Conservation (phyloP, 2,113 vertebrate species). For the Oophaga pumilio region DNA sequence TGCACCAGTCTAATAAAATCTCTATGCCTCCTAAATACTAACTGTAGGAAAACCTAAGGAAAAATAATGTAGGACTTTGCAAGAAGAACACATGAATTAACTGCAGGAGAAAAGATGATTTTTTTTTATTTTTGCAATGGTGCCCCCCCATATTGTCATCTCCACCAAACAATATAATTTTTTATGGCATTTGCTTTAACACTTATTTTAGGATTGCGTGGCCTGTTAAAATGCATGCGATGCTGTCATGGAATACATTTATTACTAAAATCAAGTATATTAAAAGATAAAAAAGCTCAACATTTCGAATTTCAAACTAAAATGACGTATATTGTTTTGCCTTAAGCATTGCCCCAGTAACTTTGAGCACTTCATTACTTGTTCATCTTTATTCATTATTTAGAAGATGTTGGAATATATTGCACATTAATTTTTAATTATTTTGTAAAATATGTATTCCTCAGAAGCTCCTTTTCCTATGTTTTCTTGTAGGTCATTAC, state of each 20-base stretch:
- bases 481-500: conserved; percentile 30
- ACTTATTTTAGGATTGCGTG: background rate
- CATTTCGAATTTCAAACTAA: conserved; percentile 13
- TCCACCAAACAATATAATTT: background rate
- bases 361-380: conserved; percentile 17
- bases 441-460: conserved; percentile 44
- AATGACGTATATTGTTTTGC: conserved; percentile 20
- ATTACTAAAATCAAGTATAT: background rate
- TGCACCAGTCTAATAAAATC: too few relatives aligned
- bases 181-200: background rate
- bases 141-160: background rate
- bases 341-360: conserved; percentile 8
- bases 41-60: too few relatives aligned
- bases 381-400: conserved; percentile 39
- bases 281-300: background rate
- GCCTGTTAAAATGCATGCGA: background rate
- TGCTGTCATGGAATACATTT: background rate
- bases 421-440: conserved; percentile 38
- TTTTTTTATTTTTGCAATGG: background rate
- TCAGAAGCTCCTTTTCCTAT: background rate
- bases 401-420: conserved; percentile 42
- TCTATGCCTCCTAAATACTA: too few relatives aligned
- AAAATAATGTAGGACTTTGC: too few relatives aligned
- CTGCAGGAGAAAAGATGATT: too few relatives aligned
- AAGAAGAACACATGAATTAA: too few relatives aligned